phyloP scores from a whole-genome alignment of 1,140 invertebrate genomes.

The Trichoplusia ni region DNA sequence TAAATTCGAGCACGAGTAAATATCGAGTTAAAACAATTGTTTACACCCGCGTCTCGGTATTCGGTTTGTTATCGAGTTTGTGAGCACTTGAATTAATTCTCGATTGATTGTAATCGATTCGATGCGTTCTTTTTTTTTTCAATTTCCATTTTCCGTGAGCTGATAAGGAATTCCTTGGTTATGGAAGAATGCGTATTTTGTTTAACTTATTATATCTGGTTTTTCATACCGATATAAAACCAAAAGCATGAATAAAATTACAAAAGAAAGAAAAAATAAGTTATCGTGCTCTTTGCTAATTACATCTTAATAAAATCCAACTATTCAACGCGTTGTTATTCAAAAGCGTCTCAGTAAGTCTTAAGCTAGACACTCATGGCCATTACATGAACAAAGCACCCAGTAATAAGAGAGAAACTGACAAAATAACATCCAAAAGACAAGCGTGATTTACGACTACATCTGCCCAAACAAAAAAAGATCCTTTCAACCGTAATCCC shows the following conservation, averaged over 20 bases:
- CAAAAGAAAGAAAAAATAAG: no score
- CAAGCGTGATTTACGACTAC: conserved; percentile 28
- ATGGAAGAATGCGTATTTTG: neutral
- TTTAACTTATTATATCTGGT: neutral
- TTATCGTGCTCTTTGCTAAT: no score
- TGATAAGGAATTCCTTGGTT: conserved; percentile 11
- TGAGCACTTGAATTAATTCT: conserved; percentile 53
- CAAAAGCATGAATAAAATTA: no score
- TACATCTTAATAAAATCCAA: no score
- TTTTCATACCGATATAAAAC: no score
- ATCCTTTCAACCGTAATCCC: conserved; percentile 20
- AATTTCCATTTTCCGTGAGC: conserved; percentile 40
- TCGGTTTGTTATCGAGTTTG: conserved; percentile 46
- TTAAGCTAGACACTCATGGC: neutral
- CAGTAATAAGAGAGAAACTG: conserved; percentile 15
- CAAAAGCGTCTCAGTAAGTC: neutral
- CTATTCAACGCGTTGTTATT: no score
- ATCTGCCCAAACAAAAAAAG: conserved; percentile 26
- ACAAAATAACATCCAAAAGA: conserved; percentile 26
- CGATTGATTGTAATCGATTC: conserved; percentile 62
- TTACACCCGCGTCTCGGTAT: conserved; percentile 53
- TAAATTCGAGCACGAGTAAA: conserved; percentile 60
- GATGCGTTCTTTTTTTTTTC: conserved; percentile 49
- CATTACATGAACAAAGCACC: conserved; percentile 21
- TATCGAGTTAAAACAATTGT: conserved; percentile 65